Base-by-base conservation (phyloP, 2,797 vertebrate genomes). In the Neostethus bicornis region DNA sequence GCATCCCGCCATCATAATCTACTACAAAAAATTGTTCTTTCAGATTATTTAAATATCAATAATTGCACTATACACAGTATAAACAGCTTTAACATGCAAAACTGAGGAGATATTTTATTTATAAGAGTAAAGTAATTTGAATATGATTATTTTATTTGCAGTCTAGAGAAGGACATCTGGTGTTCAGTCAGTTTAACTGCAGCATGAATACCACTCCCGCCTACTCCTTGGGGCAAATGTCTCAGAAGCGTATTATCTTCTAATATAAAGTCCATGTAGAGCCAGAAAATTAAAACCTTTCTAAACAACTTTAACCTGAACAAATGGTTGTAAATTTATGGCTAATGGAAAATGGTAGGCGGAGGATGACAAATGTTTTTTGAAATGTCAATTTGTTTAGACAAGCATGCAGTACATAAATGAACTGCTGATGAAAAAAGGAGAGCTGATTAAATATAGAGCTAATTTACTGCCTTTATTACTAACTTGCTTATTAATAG, bases 151-250 rank as follows among this genome's bases (percentile, higher is more conserved):
- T 10, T 35, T 10, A 12, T 23, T 3, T 45, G 3, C 2, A 47
- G 46, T 60, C 45, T 57, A 4, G 12, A 65, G 42, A 24, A 53
- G 58, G 77, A 69, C 70, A 77, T 75, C 75, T 84, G 73, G 46
- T 80, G 74, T 64, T 20, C 28, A 65, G 0, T 62, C 8, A 34
- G 2, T 26, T 45, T 21, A 46, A 65, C 7, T 65, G 43, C 73
- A 71, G n/a, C 34, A 39, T 31, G 20, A 4, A 24, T 14, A 14
- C 24, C 35, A 8, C 26, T 24, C 5, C 44, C 26, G n/a, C 31
- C 41, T 14, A 14, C 4, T 35, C 58, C 62, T 59, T 3, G 9
- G 20, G 19, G 9, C 24, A 38, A 4, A 43, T 48, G 16, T 51
- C 42, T 39, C 25, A 37, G 38, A 51, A n/a, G 12, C 6, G 2